A percentile compares a stretch with the other conserved stretches of the same genome.
phyloP scores from a whole-genome alignment of 1,140 invertebrate genomes.

The Sycophila sp. region DNA sequence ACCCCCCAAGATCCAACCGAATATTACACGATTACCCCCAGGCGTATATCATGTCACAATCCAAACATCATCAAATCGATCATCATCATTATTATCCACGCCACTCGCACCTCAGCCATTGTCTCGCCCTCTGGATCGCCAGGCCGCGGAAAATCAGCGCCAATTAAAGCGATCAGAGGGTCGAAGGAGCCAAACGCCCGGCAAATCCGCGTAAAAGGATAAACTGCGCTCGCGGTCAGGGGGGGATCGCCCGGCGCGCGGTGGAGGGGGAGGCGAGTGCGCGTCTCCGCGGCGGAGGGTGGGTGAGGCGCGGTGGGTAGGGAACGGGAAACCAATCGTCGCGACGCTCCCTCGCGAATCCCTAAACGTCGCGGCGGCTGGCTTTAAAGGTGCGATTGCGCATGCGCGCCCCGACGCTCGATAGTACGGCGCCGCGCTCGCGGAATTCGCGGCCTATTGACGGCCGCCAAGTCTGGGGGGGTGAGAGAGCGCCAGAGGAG shows the following conservation, averaged over 20 bases:
- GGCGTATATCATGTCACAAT: too few species aligned
- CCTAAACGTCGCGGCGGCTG: conserved; percentile 27
- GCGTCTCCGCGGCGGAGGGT: conserved; percentile 12
- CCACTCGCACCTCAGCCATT: too few species aligned
- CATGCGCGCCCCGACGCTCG: background rate
- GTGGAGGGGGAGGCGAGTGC: background rate
- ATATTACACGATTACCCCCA: too few species aligned
- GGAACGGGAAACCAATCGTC: conserved; percentile 38
- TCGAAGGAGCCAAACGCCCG: background rate
- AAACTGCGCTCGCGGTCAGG: background rate
- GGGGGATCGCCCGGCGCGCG: background rate
- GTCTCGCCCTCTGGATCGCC: too few species aligned
- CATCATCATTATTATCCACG: too few species aligned
- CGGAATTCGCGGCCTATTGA: background rate
- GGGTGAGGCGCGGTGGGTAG: conserved; percentile 8
- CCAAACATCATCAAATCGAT: too few species aligned
- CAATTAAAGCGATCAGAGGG: too few species aligned
- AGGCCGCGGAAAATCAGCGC: too few species aligned
- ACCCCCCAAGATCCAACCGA: too few species aligned
- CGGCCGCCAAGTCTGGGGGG: background rate
- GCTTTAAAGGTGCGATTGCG: conserved; percentile 14
- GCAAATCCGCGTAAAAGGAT: background rate
- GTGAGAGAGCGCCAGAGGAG: too few species aligned
- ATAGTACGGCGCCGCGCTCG: background rate
- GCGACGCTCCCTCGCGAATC: conserved; percentile 36